Evolutionary conservation across 2,888 invertebrate genomes (phyloP), one percentile per base, ranked within the genome.

Genomic region (Amitus sp.): DNA sequence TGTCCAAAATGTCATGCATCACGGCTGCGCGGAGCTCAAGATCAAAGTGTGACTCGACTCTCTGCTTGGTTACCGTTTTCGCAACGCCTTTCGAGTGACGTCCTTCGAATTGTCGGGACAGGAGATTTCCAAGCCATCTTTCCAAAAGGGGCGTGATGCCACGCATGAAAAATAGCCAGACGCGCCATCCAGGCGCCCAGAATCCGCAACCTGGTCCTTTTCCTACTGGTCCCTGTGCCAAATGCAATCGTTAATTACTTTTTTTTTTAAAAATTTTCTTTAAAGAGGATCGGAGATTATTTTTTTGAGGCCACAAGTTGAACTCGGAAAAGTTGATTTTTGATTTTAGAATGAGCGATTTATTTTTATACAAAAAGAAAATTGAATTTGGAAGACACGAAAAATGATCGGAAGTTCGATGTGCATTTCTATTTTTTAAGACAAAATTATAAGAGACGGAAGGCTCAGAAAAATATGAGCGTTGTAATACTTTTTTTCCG

Each of bases 31-130:
- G 89, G 77, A 99, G 85, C 83, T 99, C 99, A 70, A 99, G 86
- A 87, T 99, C 99, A 84, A 98, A 99, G 86, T 99, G 99, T 40
- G 97, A 97, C 80, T 99, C 99, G 0, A 99, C 99, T 73, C 99
- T 89, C 84, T 99, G 99, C 80, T 99, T 99, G 1, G 99, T 99
- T 4, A 99, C 99, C 0, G 99, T 99, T 84, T 99, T 99, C 1
- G 99, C 99, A 1, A 99, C 98, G 68, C 98, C 99, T 84, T 99
- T 99, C 0, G 98, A 98, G 83, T 99, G 99, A 71, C 99, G 88
- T 49, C 99, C 99, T 83, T 99, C 99, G 79, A 99, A 99, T 85
- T 99, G 99, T 70, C 99, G 88, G 0, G 98, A 98, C 40, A 99
- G 86, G 73, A 99, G 85, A 85, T 99, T 99, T 12, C 99, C 99